A percentile compares a stretch with the other conserved stretches of the same genome.
phyloP scores from a whole-genome alignment of 37 sponge, comb jelly and placozoan genomes.

The Beroe forskalii region DNA sequence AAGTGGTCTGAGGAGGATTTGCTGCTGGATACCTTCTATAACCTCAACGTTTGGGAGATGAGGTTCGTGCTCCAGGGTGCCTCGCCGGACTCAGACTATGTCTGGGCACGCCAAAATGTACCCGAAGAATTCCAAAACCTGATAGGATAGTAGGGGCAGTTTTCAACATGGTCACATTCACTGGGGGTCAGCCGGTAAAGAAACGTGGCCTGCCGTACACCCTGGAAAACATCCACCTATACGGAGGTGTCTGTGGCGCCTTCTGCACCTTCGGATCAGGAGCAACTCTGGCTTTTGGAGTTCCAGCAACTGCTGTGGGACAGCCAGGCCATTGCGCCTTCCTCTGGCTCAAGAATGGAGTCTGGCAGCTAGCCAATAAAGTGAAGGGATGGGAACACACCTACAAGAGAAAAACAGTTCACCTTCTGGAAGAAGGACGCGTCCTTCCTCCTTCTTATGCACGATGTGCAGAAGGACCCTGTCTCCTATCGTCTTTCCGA shows the following conservation, averaged over 20 bases:
- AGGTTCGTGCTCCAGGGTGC: background rate
- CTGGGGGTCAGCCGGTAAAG: background rate
- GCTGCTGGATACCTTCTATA: background rate
- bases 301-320: background rate
- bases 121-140: background rate
- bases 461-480: background rate
- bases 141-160: background rate
- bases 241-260: conserved; percentile 18
- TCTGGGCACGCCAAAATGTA: conserved; percentile 14
- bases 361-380: background rate
- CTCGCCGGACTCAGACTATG: background rate
- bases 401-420: background rate
- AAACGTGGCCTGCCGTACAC: background rate
- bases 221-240: background rate
- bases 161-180: conserved; percentile 8
- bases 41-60: background rate
- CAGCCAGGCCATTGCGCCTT: conserved; percentile 38
- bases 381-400: background rate
- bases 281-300: background rate
- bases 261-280: background rate
- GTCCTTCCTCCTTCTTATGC: background rate
- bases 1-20: background rate
- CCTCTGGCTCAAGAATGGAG: conserved; percentile 9
- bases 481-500: background rate
- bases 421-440: background rate